These are phyloP conservation scores for Channallabes apus DNA, from an alignment of 2,797 vertebrate species.

Conservation along the genomic window DNA sequence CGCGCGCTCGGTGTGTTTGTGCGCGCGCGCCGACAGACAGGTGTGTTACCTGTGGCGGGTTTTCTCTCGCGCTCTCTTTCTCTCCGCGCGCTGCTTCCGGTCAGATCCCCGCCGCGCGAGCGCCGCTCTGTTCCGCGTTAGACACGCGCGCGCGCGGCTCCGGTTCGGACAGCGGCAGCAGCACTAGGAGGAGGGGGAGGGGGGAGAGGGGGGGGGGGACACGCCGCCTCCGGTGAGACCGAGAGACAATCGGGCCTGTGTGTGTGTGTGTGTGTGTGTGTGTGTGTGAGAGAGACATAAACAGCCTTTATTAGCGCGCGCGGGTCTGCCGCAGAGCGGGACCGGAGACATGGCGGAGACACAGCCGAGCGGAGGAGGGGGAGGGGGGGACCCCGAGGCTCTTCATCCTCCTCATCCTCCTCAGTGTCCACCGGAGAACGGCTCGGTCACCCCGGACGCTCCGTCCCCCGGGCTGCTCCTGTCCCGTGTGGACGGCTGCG, in stretches of 20 bases:
- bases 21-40: constrained; percentile 7
- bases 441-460: constrained; percentile 72
- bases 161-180: not conserved
- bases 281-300: constrained; percentile 9
- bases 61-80: not conserved
- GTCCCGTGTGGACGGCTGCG: constrained; percentile 83
- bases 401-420: not conserved
- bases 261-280: not conserved
- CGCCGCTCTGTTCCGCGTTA: not conserved
- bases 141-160: not conserved
- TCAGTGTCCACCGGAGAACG: constrained; percentile 76
- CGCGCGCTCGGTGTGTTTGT: not conserved
- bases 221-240: not conserved
- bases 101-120: not conserved
- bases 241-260: constrained; percentile 25
- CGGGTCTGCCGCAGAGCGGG: constrained; percentile 8
- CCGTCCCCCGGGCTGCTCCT: constrained; percentile 69
- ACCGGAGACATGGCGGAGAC: constrained; percentile 4
- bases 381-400: not conserved
- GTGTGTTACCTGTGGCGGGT: constrained; percentile 22
- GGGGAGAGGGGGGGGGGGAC: not conserved
- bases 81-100: not conserved
- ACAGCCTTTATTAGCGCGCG: not conserved
- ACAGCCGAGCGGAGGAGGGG: not conserved
- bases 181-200: not conserved